Conservation (phyloP, 1,140 invertebrate species). For the Zaprionus kolodkinae region DNA sequence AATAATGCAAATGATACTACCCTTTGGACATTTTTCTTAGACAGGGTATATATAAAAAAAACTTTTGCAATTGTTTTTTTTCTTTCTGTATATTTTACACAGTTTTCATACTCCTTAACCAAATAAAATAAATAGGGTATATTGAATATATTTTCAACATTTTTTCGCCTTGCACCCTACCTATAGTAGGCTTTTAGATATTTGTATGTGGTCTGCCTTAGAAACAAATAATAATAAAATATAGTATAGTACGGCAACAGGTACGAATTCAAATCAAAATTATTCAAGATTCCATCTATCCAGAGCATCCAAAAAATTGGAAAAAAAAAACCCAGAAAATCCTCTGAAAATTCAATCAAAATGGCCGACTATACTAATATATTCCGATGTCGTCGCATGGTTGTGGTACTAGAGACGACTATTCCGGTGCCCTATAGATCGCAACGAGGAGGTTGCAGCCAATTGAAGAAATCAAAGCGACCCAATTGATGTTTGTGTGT, state of each 20-base stretch:
- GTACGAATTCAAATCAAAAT: conserved; percentile 22
- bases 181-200: neutral
- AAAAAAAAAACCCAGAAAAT: neutral
- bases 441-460: neutral
- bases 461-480: conserved; percentile 9
- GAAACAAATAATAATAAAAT: neutral
- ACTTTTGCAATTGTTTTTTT: conserved; percentile 4
- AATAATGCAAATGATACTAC: neutral
- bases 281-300: neutral
- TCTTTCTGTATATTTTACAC: conserved; percentile 3
- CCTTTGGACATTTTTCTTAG: neutral
- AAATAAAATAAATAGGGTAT: neutral
- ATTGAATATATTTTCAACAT: neutral
- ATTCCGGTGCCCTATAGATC: neutral
- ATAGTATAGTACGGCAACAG: neutral
- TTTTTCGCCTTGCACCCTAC: neutral
- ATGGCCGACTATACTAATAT: conserved; percentile 63
- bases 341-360: neutral
- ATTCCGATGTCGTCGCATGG: conserved; percentile 59
- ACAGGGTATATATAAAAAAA: conserved; percentile 10
- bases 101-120: conserved; percentile 1
- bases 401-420: conserved; percentile 34
- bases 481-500: neutral
- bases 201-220: neutral
- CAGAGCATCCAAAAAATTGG: neutral